Conservation (phyloP, 2,113 vertebrate species). For the Myiagra hebetior region DNA sequence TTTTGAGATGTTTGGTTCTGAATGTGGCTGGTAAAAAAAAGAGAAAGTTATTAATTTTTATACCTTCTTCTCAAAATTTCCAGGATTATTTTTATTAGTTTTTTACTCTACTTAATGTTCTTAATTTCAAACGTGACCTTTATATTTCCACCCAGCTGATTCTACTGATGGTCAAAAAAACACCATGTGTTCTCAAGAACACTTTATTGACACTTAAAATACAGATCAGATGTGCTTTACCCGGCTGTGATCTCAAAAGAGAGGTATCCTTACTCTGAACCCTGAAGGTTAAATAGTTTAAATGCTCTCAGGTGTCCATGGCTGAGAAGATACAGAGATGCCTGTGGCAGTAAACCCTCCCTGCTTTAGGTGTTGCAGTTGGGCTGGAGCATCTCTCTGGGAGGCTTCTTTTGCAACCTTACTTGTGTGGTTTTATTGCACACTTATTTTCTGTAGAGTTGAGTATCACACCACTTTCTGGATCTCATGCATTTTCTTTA, state of each 20-base stretch:
- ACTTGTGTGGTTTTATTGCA: not conserved
- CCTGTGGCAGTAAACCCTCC: not conserved
- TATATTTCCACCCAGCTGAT: not conserved
- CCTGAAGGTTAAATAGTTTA: not conserved
- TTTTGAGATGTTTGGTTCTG: not conserved
- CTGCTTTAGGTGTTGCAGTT: not conserved
- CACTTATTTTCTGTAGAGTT: not conserved
- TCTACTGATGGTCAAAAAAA: not conserved
- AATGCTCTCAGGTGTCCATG: not conserved
- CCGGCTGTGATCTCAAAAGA: not conserved
- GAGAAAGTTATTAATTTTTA: not conserved
- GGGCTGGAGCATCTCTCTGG: not conserved
- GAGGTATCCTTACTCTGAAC: not conserved
- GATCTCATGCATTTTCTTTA: not conserved
- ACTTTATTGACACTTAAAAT: not conserved
- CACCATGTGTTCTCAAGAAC: not conserved
- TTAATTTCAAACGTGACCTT: not conserved
- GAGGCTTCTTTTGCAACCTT: not conserved
- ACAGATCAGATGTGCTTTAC: not conserved
- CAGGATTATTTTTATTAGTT: not conserved
- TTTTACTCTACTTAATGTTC: not conserved
- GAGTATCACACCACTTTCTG: not conserved
- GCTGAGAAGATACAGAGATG: not conserved
- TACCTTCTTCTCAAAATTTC: not conserved
- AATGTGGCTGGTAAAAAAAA: not conserved